Evolutionary conservation across 23 tunicate genomes (phyloP), one percentile per base, ranked within the genome.

Genomic region (Trididemnum nubilum): DNA sequence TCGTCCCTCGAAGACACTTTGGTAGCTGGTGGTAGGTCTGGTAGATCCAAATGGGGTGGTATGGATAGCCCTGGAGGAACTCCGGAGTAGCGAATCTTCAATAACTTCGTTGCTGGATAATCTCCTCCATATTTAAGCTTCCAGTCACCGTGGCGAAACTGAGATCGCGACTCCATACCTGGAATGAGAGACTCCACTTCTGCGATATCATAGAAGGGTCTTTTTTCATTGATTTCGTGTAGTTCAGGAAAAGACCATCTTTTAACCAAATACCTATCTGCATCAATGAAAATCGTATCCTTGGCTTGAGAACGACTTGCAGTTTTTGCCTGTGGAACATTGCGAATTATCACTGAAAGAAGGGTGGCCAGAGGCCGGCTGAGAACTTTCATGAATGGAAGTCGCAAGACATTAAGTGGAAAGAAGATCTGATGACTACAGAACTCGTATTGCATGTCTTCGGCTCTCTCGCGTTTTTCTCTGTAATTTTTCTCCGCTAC

Each of bases 311-410:
- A 9, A 9, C 12, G 15, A 15, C 12, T 44, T 7, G 54, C 15
- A 44, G 54, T 15, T 7, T 44, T 15, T 7, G 54, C 54, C 29
- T 61, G 67, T 3, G 75, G 75, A 18, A 21, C 22, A 23, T 65
- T 75, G 4, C 21, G 52, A 0, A 64, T 32, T 1, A 39, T 25
- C 18, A 82, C 77, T 33, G 75, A 73, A 15, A 83, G 74, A 3
- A 83, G 61, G 0, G 30, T 73, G 33, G 80, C 72, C 28, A 83
- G 64, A 29, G 81, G 81, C 29, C 19, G 34, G 19, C 51, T 74
- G 37, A 83, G 27, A 35, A 40, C 57, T 27, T 74, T 73, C 81
- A 83, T 83, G 58, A 83, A 83, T 0, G 87, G 87, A 27, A 83
- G 24, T 24, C 50, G 33, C 18, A 75, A 22, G 19, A 31, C 65